phyloP scores from a whole-genome alignment of 2,113 vertebrate genomes.

The Edolisoma coerulescens region DNA sequence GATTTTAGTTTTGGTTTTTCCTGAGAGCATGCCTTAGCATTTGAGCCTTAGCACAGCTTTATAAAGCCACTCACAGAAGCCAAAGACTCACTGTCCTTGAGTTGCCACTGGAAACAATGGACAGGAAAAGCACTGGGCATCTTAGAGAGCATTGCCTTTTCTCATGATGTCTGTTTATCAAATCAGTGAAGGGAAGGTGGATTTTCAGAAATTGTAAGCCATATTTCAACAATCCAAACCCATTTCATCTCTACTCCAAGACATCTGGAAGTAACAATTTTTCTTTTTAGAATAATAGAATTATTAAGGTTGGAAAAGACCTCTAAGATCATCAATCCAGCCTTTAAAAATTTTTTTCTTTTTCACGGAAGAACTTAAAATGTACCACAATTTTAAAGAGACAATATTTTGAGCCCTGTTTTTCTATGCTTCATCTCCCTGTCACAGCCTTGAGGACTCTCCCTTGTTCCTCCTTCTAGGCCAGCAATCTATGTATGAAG shows the following conservation, averaged over 20 bases:
- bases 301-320: neutral
- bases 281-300: neutral
- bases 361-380: neutral
- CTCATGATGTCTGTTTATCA: neutral
- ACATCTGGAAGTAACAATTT: neutral
- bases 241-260: neutral
- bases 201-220: neutral
- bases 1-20: neutral
- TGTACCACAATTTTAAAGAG: neutral
- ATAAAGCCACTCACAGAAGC: accelerated
- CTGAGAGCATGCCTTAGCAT: neutral
- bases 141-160: neutral
- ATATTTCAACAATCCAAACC: neutral
- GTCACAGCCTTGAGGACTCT: neutral
- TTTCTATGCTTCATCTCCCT: neutral
- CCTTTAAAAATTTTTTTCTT: neutral
- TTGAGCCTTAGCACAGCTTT: neutral
- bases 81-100: neutral
- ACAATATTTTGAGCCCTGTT: neutral
- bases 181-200: neutral
- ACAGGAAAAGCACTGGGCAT: neutral
- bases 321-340: neutral
- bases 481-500: neutral
- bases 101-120: neutral
- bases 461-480: neutral